Percentiles rank a stretch among this genome's conserved stretches.
These are phyloP conservation scores for Holacanthus passer DNA, from an alignment of 2,113 vertebrate genomes.

Conservation along the genomic window DNA sequence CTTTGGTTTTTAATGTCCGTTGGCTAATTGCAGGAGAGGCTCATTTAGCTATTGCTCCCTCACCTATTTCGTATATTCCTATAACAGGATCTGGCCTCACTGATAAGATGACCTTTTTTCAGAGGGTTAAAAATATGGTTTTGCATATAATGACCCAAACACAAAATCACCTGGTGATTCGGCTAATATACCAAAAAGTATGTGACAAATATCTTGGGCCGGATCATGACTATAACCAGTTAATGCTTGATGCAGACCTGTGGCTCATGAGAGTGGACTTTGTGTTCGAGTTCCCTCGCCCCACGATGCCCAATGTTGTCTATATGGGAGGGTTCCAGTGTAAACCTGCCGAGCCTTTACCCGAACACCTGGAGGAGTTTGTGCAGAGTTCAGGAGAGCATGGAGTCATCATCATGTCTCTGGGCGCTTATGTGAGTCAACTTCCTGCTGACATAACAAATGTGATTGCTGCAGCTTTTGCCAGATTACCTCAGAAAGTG, in stretches of 20 bases:
- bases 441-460: conserved; percentile 69
- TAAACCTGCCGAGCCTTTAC: conserved; percentile 76
- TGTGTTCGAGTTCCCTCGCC: conserved; percentile 83
- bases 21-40: conserved; percentile 69
- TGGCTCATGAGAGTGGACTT: conserved; percentile 85
- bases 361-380: conserved; percentile 79
- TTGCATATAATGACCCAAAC: background rate
- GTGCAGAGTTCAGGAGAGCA: conserved; percentile 80
- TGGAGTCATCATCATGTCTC: conserved; percentile 82
- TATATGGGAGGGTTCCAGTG: conserved; percentile 84
- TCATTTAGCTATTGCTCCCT: conserved; percentile 76
- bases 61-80: conserved; percentile 80
- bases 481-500: conserved; percentile 80
- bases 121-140: conserved; percentile 77
- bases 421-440: conserved; percentile 74
- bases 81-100: conserved; percentile 58
- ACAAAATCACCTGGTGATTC: background rate
- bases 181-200: conserved; percentile 33
- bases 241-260: conserved; percentile 78
- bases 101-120: conserved; percentile 82
- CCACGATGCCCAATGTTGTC: conserved; percentile 83
- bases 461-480: conserved; percentile 73
- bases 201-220: conserved; percentile 75
- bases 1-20: conserved; percentile 79
- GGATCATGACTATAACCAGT: conserved; percentile 58